Conservation (phyloP, 2,888 invertebrate genomes). For the Antitype chi region DNA sequence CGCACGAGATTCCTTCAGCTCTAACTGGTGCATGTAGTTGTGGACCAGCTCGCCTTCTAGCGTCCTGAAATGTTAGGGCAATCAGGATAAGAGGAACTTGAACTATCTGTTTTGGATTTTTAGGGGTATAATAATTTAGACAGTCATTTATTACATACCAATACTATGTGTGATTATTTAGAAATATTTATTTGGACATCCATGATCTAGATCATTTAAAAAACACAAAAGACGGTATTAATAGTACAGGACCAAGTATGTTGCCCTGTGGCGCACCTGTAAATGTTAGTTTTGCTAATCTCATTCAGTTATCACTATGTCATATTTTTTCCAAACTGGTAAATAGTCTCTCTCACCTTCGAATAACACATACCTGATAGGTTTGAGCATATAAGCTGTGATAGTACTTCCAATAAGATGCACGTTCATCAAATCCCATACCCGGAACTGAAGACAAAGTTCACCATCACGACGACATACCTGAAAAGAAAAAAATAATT, state of each 20-base stretch:
- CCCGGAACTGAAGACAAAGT: constrained; percentile 94
- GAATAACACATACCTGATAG: constrained; percentile 78
- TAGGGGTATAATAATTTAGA: neutral
- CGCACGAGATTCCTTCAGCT: constrained; percentile 92
- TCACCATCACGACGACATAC: constrained; percentile 95
- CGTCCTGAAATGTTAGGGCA: constrained; percentile 69
- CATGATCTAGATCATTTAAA: too few species aligned
- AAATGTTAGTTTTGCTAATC: neutral
- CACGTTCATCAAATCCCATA: constrained; percentile 94
- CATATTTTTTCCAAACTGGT: neutral
- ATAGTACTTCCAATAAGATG: constrained; percentile 95
- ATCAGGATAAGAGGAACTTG: neutral
- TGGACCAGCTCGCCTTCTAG: constrained; percentile 94
- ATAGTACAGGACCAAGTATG: neutral
- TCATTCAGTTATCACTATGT: too few species aligned
- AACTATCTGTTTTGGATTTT: neutral
- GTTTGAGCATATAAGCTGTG: constrained; percentile 92
- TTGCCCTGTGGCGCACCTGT: neutral
- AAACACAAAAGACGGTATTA: too few species aligned
- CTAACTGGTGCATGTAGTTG: constrained; percentile 93
- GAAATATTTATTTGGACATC: neutral
- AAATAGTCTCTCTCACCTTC: too few species aligned
- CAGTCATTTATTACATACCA: neutral
- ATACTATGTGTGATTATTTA: neutral
- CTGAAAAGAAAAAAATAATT: constrained; percentile 74